Percentiles rank a stretch among this genome's conserved stretches.
These are phyloP conservation scores for Dendrocincla fuliginosa DNA, from an alignment of 2,797 vertebrate genomes.

Conservation along the genomic window DNA sequence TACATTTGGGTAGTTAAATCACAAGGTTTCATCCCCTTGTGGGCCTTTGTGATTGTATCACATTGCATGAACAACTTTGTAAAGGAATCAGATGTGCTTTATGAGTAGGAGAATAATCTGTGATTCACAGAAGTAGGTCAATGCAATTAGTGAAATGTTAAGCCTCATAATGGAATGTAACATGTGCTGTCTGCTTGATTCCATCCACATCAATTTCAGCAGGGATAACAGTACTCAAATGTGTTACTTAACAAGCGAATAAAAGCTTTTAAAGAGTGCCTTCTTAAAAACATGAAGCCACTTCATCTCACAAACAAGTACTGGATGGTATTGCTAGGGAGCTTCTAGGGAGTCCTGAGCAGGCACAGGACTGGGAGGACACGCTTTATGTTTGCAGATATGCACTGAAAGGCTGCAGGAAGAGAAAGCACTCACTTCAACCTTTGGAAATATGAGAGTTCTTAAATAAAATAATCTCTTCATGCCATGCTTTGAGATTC, in stretches of 20 bases:
- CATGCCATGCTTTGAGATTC: background rate
- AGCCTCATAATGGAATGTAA: background rate
- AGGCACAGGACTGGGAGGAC: background rate
- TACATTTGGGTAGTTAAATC: background rate
- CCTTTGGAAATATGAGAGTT: background rate
- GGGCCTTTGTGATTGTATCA: background rate
- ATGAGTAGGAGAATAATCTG: background rate
- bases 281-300: background rate
- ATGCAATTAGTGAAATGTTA: conserved; percentile 32
- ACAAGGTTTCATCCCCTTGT: background rate
- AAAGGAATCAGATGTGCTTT: background rate
- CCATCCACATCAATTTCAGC: background rate
- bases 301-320: background rate
- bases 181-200: background rate
- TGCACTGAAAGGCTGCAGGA: background rate
- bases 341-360: rapidly evolving
- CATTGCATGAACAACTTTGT: background rate
- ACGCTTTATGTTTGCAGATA: background rate
- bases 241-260: background rate
- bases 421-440: background rate
- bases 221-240: background rate
- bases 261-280: background rate
- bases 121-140: conserved; percentile 25
- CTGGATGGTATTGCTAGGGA: background rate
- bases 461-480: background rate